Evolutionary conservation across 2,888 invertebrate species (phyloP), one percentile per base, ranked within the genome.

Genomic region (Yponomeuta malinellus): DNA sequence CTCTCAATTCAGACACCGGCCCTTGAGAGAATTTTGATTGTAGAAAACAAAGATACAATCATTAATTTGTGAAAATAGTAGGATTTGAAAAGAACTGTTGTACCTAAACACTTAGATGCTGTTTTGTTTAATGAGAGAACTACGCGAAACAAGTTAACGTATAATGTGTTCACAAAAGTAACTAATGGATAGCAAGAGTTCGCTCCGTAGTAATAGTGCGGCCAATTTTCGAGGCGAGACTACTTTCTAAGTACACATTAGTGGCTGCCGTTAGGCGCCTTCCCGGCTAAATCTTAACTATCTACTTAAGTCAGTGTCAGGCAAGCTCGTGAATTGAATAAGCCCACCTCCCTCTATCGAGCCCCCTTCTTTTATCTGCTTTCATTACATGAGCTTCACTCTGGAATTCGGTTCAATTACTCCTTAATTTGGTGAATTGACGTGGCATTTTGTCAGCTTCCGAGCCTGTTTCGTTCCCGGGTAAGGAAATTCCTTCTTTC

Each of bases 231-330:
- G 83, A 83, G 82, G 79, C 84, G 81, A 84, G 86, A 85, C 86
- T 88, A 89, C 88, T 89, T 88, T 89, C 86, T 78, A 84, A 88
- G 89, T 83, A 88, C 85, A 88, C 90, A 89, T 91, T 90, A 90
- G 87, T 81, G 86, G 83, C 52, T 59, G 52, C 52, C 79, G 78
- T 76, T 79, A 80, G 83, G 81, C 81, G 81, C 82, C 86, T 85
- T 82, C 83, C 83, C 81, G 83, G 81, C 85, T 84, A 87, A 86
- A 88, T 86, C 90, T 87, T 85, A 88, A 89, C 89, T 90, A 89
- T 89, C 85, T 86, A 89, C 88, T 89, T 87, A 87, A 86, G 84
- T 82, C 86, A 84, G 82, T 86, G 86, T 85, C 86, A 86, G 85
- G 79, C 79, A 80, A 81, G 81, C 84, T 84, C 81, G 78, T 79